Percentiles rank a stretch among this genome's conserved stretches.
Conservation (phyloP, 1,140 invertebrate species). For the Dendrolimus kikuchii region DNA sequence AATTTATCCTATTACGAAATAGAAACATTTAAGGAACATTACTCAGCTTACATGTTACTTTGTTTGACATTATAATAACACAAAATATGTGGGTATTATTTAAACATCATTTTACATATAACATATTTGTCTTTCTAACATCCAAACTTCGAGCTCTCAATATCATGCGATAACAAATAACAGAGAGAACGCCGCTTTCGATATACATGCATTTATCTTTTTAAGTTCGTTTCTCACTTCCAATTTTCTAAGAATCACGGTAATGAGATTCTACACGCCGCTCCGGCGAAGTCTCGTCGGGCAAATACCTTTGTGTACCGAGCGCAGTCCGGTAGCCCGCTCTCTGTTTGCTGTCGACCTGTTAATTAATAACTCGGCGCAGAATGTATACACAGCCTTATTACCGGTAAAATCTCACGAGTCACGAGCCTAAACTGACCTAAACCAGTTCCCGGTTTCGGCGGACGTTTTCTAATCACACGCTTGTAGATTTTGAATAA, state of each 20-base stretch:
- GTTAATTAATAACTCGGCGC: constrained; percentile 69
- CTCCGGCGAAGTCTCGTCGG: constrained; percentile 43
- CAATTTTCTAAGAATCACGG: constrained; percentile 59
- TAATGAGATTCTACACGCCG: constrained; percentile 64
- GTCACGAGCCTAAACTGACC: constrained; percentile 59
- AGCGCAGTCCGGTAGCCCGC: constrained; percentile 62
- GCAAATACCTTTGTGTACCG: constrained; percentile 59
- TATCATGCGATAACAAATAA: constrained; percentile 44
- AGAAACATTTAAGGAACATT: no score
- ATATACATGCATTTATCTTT: constrained; percentile 54
- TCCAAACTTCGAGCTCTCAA: constrained; percentile 10
- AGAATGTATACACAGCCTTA: constrained; percentile 67
- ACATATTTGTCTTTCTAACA: constrained; percentile 1
- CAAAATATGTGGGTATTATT: constrained; percentile 3
- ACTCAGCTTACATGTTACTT: constrained; percentile 1
- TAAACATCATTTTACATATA: constrained; percentile 3
- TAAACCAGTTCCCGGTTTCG: constrained; percentile 57
- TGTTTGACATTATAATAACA: constrained; percentile 1
- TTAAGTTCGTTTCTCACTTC: constrained; percentile 63
- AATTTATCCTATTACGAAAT: no score
- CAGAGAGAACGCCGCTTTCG: constrained; percentile 37
- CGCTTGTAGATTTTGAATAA: constrained; percentile 28
- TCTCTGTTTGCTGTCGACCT: constrained; percentile 68
- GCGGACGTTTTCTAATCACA: constrained; percentile 58
- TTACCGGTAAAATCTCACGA: constrained; percentile 69